Evolutionary conservation across 2,797 vertebrate species (phyloP).

Genomic region (Sebastes matsubarae): DNA sequence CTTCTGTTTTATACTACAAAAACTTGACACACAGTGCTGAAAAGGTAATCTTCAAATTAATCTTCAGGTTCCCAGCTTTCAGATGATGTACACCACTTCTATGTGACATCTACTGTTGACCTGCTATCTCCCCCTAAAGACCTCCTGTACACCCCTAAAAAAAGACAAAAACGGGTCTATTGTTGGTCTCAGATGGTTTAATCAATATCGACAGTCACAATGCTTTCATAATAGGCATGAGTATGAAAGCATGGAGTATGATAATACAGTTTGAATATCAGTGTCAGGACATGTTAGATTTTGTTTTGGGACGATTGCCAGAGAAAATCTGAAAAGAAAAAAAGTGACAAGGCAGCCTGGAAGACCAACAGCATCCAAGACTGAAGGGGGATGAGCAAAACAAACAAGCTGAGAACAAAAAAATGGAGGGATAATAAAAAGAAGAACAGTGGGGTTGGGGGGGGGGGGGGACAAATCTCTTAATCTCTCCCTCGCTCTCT

Average conservation of each 20-base stretch:
- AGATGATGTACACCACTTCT: too few species aligned
- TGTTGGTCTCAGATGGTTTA: background rate
- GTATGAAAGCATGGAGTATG: background rate
- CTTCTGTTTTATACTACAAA: too few species aligned
- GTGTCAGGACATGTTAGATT: background rate
- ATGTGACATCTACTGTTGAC: too few species aligned
- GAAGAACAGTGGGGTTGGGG: conserved; percentile 13
- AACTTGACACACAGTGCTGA: too few species aligned
- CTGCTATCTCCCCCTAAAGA: too few species aligned
- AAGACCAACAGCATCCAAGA: conserved; percentile 28
- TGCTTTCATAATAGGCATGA: background rate
- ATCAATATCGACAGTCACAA: conserved; percentile 2
- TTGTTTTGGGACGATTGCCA: background rate
- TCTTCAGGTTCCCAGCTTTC: too few species aligned
- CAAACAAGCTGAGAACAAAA: conserved; percentile 39
- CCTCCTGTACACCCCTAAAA: too few species aligned
- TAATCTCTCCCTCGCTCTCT: conserved; percentile 62
- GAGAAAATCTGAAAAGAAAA: background rate
- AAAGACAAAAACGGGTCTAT: too few species aligned
- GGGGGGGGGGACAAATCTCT: conserved; percentile 64
- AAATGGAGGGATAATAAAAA: conserved; percentile 48
- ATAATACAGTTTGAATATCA: conserved; percentile 23
- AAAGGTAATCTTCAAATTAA: too few species aligned
- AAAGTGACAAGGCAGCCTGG: background rate
- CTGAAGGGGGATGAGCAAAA: conserved; percentile 21